phyloP scores from a whole-genome alignment of 2,113 vertebrate species.

The Barnardius zonarius region DNA sequence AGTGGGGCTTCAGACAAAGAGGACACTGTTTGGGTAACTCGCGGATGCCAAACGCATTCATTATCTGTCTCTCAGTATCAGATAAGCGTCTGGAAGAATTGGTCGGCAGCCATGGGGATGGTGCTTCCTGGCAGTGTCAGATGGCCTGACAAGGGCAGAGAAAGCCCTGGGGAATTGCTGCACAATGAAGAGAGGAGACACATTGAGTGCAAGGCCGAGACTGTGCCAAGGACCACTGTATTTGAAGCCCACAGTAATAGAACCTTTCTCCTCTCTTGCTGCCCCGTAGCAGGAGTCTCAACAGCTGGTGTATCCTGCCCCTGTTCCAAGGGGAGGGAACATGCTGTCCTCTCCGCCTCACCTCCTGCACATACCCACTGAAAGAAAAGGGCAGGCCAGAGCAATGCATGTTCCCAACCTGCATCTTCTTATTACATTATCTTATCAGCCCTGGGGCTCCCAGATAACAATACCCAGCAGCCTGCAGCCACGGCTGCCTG shows the following conservation, averaged over 20 bases:
- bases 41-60: background rate
- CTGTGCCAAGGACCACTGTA: rapidly evolving
- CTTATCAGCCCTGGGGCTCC: background rate
- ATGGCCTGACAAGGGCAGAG: background rate
- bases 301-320: background rate
- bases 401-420: background rate
- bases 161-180: background rate
- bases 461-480: background rate
- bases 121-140: background rate
- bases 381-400: background rate
- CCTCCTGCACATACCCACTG: background rate
- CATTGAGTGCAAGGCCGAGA: background rate
- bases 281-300: background rate
- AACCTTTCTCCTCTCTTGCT: background rate
- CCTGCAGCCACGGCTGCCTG: background rate
- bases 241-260: rapidly evolving
- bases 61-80: background rate
- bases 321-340: background rate
- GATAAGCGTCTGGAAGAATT: background rate
- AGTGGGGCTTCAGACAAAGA: background rate
- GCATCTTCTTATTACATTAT: background rate
- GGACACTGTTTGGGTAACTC: background rate
- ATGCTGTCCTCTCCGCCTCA: background rate
- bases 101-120: background rate
- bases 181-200: background rate